These are phyloP conservation scores for Cyclura pinguis DNA, from an alignment of 2,797 vertebrate species.

Conservation along the genomic window DNA sequence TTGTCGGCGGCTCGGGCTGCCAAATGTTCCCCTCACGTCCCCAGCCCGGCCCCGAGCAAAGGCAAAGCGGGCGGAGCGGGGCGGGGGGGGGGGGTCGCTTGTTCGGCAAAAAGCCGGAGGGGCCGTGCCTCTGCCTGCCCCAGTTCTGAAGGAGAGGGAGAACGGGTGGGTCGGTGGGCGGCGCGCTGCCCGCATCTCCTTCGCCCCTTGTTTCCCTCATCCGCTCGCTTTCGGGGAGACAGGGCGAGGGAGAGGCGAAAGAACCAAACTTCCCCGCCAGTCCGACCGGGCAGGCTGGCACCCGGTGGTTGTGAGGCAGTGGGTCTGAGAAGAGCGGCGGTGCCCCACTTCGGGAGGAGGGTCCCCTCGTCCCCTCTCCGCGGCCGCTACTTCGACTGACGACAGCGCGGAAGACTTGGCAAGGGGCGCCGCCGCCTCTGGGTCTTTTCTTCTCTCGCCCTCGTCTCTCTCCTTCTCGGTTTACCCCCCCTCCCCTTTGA, in stretches of 20 bases:
- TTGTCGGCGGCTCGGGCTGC: not conserved
- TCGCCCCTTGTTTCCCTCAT: not conserved
- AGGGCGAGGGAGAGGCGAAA: not conserved
- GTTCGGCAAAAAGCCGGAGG: not conserved
- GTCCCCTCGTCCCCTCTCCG: no score
- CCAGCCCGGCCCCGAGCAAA: not conserved
- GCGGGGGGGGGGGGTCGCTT: not conserved
- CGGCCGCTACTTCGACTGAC: not conserved
- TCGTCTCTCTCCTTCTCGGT: no score
- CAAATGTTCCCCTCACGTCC: not conserved
- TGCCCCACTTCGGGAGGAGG: not conserved
- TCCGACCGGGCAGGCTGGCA: not conserved
- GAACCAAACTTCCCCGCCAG: conserved; percentile 24
- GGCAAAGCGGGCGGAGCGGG: not conserved
- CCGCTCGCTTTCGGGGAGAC: not conserved
- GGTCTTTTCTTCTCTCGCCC: not conserved
- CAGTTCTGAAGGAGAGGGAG: not conserved
- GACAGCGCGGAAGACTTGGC: not conserved
- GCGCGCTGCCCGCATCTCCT: no score
- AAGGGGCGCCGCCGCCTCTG: no score
- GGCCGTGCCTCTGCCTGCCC: not conserved
- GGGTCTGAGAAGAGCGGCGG: no score
- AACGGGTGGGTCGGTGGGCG: not conserved
- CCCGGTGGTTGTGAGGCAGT: no score
- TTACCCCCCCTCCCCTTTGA: no score